Evolutionary conservation across 2,797 vertebrate species (phyloP).

Genomic region (Dendrocincla tyrannina): DNA sequence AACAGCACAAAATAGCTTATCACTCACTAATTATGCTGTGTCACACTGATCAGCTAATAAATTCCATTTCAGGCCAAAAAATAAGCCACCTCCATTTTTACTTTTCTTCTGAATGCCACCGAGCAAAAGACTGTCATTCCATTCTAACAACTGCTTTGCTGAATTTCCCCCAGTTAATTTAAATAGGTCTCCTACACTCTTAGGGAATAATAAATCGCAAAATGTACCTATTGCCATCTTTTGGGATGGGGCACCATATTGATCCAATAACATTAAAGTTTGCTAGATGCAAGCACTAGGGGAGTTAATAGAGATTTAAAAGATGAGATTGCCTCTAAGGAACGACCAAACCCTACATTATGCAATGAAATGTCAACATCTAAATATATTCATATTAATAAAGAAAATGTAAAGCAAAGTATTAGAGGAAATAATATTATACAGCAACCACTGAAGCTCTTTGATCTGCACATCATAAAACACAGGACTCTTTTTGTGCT

Average conservation of each 20-base stretch:
- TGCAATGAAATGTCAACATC: neutral
- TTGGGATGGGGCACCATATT: neutral
- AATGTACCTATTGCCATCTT: neutral
- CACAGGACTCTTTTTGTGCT: neutral
- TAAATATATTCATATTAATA: neutral
- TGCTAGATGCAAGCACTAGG: neutral
- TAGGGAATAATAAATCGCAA: neutral
- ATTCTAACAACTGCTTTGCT: neutral
- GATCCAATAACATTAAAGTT: neutral
- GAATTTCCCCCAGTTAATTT: neutral
- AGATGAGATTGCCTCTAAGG: neutral
- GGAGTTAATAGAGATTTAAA: neutral
- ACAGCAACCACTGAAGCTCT: neutral
- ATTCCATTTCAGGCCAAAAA: neutral
- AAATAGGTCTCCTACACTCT: neutral
- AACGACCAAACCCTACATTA: neutral
- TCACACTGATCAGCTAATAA: neutral
- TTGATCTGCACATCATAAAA: neutral
- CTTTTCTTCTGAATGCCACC: conserved; percentile 11
- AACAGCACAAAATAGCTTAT: neutral
- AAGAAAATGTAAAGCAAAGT: neutral
- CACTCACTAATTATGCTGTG: neutral
- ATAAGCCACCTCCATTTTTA: neutral
- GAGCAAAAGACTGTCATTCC: neutral
- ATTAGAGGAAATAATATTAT: neutral